These are phyloP conservation scores for Dryocosmus kuriphilus DNA, from an alignment of 2,888 invertebrate species.

Conservation along the genomic window DNA sequence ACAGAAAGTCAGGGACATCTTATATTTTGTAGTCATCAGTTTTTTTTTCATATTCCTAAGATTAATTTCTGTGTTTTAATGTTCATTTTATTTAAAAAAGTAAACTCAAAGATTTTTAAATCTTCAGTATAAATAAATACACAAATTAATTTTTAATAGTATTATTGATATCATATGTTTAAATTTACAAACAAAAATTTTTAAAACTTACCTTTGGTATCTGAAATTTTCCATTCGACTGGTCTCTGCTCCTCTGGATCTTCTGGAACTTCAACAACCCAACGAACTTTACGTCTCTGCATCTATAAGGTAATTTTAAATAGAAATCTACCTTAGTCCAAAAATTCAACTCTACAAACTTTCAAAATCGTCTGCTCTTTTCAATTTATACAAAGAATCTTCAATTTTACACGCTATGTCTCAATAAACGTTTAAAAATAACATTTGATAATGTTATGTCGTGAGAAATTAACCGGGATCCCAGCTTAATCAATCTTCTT, in stretches of 20 bases:
- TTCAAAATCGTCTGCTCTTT: background rate
- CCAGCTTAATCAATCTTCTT: background rate
- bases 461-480: constrained; percentile 13
- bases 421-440: background rate
- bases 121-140: too few species aligned
- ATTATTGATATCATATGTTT: background rate
- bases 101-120: too few species aligned
- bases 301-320: constrained; percentile 51
- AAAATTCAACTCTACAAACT: constrained; percentile 1
- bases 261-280: constrained; percentile 79
- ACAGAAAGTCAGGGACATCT: background rate
- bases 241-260: constrained; percentile 75
- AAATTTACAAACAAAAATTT: background rate
- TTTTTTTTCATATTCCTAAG: background rate
- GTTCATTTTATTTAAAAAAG: background rate
- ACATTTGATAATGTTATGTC: background rate
- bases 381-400: background rate
- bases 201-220: constrained; percentile 79
- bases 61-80: background rate
- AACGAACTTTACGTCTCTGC: constrained; percentile 78
- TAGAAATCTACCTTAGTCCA: background rate
- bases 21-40: background rate
- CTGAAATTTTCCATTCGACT: constrained; percentile 79
- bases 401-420: background rate
- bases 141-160: too few species aligned